These are phyloP conservation scores for Pao palembangensis DNA, from an alignment of 2,113 vertebrate genomes.

Conservation along the genomic window DNA sequence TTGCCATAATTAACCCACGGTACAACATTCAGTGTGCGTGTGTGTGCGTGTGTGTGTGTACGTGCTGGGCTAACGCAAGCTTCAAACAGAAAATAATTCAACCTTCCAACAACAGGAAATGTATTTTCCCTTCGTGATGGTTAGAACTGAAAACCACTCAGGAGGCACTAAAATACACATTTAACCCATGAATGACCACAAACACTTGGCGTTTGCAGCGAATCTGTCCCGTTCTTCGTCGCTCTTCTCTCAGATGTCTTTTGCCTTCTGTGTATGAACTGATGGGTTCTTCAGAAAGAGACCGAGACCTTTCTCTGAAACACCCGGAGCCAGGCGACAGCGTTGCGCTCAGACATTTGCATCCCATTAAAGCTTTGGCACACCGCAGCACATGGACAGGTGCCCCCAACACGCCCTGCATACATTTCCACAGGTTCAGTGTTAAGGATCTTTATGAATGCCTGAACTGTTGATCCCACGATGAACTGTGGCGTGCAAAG, in stretches of 20 bases:
- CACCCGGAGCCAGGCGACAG: conserved; percentile 17
- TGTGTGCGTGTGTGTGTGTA: conserved; percentile 16
- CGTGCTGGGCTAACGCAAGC: conserved; percentile 32
- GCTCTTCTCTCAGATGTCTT: conserved; percentile 13
- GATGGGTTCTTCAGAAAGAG: conserved; percentile 11
- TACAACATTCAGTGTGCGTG: too few species aligned
- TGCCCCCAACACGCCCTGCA: conserved; percentile 7
- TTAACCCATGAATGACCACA: too few species aligned
- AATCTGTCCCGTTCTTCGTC: conserved; percentile 12
- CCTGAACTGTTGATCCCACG: not conserved
- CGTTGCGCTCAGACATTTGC: conserved; percentile 24
- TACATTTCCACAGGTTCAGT: conserved; percentile 15
- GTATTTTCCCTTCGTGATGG: conserved; percentile 1
- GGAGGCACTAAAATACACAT: not conserved
- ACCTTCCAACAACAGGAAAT: conserved; percentile 4
- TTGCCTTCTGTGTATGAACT: conserved; percentile 35
- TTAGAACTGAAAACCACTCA: conserved; percentile 4
- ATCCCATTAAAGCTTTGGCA: conserved; percentile 11
- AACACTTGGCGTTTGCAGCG: not conserved
- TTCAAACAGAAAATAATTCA: conserved; percentile 24
- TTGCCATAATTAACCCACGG: conserved; percentile 6
- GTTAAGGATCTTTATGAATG: conserved; percentile 24
- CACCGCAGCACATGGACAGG: conserved; percentile 11
- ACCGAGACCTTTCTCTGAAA: conserved; percentile 15
- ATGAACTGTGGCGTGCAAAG: not conserved